These are phyloP conservation scores for Axea sp. DNA, from an alignment of 2,888 invertebrate species.

Conservation along the genomic window DNA sequence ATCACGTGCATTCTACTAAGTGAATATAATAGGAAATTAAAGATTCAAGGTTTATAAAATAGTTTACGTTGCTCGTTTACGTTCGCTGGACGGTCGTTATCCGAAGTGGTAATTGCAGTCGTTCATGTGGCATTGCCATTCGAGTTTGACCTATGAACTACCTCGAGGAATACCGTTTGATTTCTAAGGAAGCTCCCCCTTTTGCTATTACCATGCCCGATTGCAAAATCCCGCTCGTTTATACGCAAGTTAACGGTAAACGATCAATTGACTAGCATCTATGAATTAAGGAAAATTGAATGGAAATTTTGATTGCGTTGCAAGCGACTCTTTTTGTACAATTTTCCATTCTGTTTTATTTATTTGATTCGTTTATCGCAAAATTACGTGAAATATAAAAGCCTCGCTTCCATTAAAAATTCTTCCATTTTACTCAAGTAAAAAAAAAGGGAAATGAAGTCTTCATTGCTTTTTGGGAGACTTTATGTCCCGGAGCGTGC, in stretches of 20 bases:
- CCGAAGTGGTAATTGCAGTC: slow-evolving; percentile 52
- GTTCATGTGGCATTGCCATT: slow-evolving; percentile 64
- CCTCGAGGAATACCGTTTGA: slow-evolving; percentile 64
- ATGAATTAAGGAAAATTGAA: slow-evolving; percentile 61
- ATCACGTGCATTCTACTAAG: slow-evolving; percentile 7
- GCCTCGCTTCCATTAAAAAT: slow-evolving; percentile 15
- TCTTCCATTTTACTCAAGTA: slow-evolving; percentile 2
- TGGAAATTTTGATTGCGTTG: no score
- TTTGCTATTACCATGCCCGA: slow-evolving; percentile 17
- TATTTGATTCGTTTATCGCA: neutral
- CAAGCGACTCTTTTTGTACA: no score
- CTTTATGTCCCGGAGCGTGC: slow-evolving; percentile 30
- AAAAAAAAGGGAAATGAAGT: slow-evolving; percentile 26
- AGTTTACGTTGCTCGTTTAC: slow-evolving; percentile 25
- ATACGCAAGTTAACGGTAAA: slow-evolving; percentile 61
- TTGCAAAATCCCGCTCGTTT: slow-evolving; percentile 33
- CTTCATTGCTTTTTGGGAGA: slow-evolving; percentile 16
- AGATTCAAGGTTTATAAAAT: slow-evolving; percentile 30
- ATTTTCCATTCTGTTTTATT: no score
- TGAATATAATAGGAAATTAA: slow-evolving; percentile 34
- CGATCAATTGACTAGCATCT: slow-evolving; percentile 51
- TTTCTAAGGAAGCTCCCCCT: slow-evolving; percentile 60
- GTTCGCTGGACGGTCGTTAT: slow-evolving; percentile 34
- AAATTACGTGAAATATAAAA: slow-evolving; percentile 2
- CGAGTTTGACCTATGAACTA: slow-evolving; percentile 65